Conservation (phyloP, 2,797 vertebrate genomes). For the Cephalopachus bancanus region DNA sequence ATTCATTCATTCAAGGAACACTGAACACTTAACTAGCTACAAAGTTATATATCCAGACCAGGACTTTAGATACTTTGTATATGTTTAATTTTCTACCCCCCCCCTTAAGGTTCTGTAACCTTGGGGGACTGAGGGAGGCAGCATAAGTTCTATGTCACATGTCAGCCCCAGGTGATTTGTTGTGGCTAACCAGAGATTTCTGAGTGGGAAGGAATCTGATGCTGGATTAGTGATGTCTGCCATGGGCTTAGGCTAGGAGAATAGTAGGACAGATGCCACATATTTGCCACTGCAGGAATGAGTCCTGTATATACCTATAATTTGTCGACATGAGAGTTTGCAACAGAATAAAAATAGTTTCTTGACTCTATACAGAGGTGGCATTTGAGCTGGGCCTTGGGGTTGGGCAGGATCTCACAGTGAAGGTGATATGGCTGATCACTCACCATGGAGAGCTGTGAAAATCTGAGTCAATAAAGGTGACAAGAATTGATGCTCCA, state of each 20-base stretch:
- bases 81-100: neutral
- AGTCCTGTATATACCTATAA: neutral
- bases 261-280: too few species aligned
- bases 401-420: neutral
- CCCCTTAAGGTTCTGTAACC: neutral
- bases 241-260: neutral
- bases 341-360: constrained; percentile 1
- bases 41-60: neutral
- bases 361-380: neutral
- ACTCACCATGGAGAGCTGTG: neutral
- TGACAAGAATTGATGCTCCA: neutral
- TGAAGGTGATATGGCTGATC: neutral
- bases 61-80: neutral
- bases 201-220: neutral
- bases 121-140: neutral
- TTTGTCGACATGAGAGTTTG: neutral
- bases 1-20: neutral
- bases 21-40: neutral
- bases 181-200: neutral
- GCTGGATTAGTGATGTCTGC: neutral
- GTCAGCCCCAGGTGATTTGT: neutral
- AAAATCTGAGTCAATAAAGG: neutral
- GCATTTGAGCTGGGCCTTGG: neutral
- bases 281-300: neutral
- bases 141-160: neutral